phyloP scores from a whole-genome alignment of 2,888 invertebrate species.

The Cheilosia grossa region DNA sequence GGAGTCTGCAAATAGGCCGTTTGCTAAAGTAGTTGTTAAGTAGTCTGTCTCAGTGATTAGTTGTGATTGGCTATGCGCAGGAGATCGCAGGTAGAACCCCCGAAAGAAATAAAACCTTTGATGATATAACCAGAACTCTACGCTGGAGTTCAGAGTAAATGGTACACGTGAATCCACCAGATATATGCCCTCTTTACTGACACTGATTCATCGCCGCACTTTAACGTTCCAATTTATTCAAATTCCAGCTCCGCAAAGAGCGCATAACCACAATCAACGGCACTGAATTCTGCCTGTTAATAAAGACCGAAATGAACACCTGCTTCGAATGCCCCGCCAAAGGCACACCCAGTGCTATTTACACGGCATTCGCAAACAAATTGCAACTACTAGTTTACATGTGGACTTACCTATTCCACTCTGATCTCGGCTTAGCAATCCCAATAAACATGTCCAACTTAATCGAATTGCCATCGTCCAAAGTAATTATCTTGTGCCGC shows the following conservation, averaged over 20 bases:
- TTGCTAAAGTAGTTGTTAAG: no score
- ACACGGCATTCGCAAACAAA: slow-evolving; percentile 47
- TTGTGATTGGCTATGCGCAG: no score
- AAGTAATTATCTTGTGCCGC: slow-evolving; percentile 62
- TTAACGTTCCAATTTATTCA: not conserved
- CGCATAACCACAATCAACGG: not conserved
- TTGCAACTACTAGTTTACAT: slow-evolving; percentile 57
- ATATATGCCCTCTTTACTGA: not conserved
- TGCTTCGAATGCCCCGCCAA: not conserved
- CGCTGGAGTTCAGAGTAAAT: no score
- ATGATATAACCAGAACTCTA: no score
- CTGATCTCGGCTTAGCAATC: slow-evolving; percentile 32
- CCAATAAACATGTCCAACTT: slow-evolving; percentile 68
- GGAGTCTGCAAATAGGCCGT: no score
- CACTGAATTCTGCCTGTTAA: not conserved
- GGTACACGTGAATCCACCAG: not conserved
- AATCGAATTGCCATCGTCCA: slow-evolving; percentile 66
- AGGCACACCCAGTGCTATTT: slow-evolving; percentile 41
- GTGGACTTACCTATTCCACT: slow-evolving; percentile 29
- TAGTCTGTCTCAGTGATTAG: no score
- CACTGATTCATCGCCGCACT: not conserved
- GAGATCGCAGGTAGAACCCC: no score
- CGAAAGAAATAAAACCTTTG: no score
- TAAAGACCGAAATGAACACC: slow-evolving; percentile 16
- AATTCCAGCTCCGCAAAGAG: not conserved